Conservation (phyloP, 2,113 vertebrate genomes). For the Cichladusa arquata region DNA sequence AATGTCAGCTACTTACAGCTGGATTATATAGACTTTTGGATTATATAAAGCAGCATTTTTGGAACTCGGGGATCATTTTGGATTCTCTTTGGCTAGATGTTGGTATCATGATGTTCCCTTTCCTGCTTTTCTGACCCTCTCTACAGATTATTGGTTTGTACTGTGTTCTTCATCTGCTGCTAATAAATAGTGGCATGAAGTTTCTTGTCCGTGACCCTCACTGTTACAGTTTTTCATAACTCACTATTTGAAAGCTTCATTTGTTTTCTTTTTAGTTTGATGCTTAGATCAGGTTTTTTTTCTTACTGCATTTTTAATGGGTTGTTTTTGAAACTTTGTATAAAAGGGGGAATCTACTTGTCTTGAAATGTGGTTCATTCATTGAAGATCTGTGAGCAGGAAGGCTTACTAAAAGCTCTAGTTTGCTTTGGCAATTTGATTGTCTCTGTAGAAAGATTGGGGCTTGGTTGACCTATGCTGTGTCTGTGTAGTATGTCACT, state of each 20-base stretch:
- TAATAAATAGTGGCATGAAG: not conserved
- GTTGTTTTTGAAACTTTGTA: not conserved
- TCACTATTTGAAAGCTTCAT: not conserved
- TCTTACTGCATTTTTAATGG: not conserved
- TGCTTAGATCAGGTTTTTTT: not conserved
- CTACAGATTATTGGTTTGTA: not conserved
- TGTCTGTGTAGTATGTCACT: not conserved
- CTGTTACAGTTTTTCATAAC: not conserved
- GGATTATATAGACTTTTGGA: not conserved
- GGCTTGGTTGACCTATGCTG: rapidly evolving
- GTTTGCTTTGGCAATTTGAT: not conserved
- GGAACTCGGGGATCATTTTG: not conserved
- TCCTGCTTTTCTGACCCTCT: not conserved
- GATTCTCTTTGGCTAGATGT: not conserved
- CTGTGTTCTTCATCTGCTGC: not conserved
- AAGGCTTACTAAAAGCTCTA: not conserved
- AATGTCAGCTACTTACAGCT: not conserved
- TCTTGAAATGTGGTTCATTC: not conserved
- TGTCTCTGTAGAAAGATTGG: not conserved
- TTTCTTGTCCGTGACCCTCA: not conserved
- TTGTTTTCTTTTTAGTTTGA: not conserved
- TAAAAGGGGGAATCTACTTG: not conserved
- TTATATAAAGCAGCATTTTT: not conserved
- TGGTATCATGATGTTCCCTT: not conserved
- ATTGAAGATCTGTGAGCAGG: not conserved